Evolutionary conservation across 2,113 vertebrate species (phyloP).

Genomic region (Chitala chitala): DNA sequence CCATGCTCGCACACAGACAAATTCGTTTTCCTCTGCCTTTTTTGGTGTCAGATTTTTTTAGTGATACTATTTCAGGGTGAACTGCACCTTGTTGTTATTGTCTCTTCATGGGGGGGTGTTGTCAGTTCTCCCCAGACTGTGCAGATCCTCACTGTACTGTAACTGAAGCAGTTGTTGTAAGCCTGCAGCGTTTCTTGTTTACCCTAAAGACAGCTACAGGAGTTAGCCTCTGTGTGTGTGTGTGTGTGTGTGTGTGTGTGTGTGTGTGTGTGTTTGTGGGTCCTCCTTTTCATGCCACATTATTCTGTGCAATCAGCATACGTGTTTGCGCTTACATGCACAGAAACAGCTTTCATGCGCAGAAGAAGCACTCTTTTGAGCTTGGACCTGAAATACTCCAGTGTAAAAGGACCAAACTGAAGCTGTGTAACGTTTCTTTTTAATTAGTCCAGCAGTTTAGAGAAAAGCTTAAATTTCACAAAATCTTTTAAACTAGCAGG

Average conservation of each 20-base stretch:
- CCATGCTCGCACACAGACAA: not conserved
- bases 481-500: too few species aligned
- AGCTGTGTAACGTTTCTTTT: too few species aligned
- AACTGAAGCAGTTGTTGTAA: not conserved
- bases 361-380: not conserved
- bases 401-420: too few species aligned
- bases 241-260: not conserved
- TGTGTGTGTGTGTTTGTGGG: not conserved
- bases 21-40: not conserved
- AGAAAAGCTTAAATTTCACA: too few species aligned
- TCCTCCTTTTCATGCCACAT: not conserved
- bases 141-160: not conserved
- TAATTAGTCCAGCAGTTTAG: too few species aligned
- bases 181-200: not conserved
- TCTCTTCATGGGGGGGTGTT: not conserved
- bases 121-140: not conserved
- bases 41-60: not conserved
- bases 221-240: not conserved
- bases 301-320: too few species aligned
- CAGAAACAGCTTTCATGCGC: too few species aligned
- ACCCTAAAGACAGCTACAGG: not conserved
- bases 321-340: too few species aligned
- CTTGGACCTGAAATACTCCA: too few species aligned
- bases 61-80: slow-evolving; percentile 1
- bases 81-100: not conserved